Base-by-base conservation (phyloP, 1,140 invertebrate genomes). In the Zaprionus nigranus region DNA sequence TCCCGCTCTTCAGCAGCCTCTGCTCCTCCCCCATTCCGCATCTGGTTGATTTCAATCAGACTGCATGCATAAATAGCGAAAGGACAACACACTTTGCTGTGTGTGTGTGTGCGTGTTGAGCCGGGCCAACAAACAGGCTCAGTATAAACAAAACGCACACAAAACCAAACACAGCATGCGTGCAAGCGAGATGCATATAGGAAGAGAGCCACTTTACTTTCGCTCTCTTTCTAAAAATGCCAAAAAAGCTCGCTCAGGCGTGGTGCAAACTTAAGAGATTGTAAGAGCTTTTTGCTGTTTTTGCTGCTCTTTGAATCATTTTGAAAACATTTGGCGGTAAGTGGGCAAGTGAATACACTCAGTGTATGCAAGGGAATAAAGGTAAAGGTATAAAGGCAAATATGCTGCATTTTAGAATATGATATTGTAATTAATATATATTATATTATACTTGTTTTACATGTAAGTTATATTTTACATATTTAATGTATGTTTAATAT, bases 51-150 rank as follows among this genome's bases (percentile, higher is more conserved):
- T 75, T 75, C 73, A 75, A 75, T 75, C 73, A 43, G 56, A 66
- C 62, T 72, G 56, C 65, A 51, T 72, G 57, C 68, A 76, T 72
- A 76, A 76, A 73, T 38, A 65, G 66, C 30, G 12, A 67, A 60
- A 75, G 74, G 46, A 71, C 61, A 60, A 60, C 60, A 46, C 30
- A 30, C 30, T 58, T 49, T 24, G 17, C n/a, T 28, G 46, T 49
- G 46, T 3, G 43, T 38, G 13, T 51, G 22, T 54, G 30, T 24
- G 22, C 30, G 58, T 36, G 60, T 46, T 64, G 28, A 65, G 69
- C 69, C 74, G 74, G 74, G 74, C 69, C 60, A 75, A 75, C 62
- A 76, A 76, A 72, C 69, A 66, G 61, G 61, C 74, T 38, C 46
- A 57, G 62, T 62, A 76, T 76, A 76, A 76, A 76, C 74, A 76